These are phyloP conservation scores for Standfussiana lucernea DNA, from an alignment of 2,888 invertebrate species.

Conservation along the genomic window DNA sequence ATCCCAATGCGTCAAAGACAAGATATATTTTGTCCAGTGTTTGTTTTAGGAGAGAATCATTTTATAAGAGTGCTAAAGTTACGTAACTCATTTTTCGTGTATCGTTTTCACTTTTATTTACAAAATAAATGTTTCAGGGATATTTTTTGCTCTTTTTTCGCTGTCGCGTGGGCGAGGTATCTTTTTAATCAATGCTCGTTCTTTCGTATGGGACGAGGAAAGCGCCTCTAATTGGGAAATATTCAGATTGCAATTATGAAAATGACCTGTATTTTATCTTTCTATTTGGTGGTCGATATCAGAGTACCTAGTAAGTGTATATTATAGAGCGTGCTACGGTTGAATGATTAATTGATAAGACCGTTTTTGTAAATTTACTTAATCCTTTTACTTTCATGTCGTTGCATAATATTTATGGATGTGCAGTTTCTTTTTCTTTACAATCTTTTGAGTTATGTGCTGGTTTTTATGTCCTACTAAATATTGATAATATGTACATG, in stretches of 20 bases:
- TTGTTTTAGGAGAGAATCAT: slow-evolving; percentile 43
- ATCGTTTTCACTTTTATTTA: slow-evolving; percentile 19
- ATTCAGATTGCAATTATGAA: neutral
- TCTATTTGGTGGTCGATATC: slow-evolving; percentile 4
- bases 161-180: neutral
- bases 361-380: slow-evolving; percentile 25
- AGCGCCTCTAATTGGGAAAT: slow-evolving; percentile 3
- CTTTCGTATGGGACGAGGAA: neutral
- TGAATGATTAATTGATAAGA: slow-evolving; percentile 24
- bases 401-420: slow-evolving; percentile 30
- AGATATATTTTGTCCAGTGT: slow-evolving; percentile 78
- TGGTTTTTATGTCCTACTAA: slow-evolving; percentile 71
- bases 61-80: neutral
- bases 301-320: neutral
- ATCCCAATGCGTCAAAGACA: slow-evolving; percentile 74
- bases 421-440: slow-evolving; percentile 23
- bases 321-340: slow-evolving; percentile 10
- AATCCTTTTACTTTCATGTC: slow-evolving; percentile 46
- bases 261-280: neutral
- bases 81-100: slow-evolving; percentile 4
- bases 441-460: slow-evolving; percentile 18
- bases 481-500: slow-evolving; percentile 45
- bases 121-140: neutral
- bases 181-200: slow-evolving; percentile 23
- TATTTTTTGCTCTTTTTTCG: neutral